phyloP scores from a whole-genome alignment of 2,113 vertebrate species.

The Gnathonemus longibarbis region DNA sequence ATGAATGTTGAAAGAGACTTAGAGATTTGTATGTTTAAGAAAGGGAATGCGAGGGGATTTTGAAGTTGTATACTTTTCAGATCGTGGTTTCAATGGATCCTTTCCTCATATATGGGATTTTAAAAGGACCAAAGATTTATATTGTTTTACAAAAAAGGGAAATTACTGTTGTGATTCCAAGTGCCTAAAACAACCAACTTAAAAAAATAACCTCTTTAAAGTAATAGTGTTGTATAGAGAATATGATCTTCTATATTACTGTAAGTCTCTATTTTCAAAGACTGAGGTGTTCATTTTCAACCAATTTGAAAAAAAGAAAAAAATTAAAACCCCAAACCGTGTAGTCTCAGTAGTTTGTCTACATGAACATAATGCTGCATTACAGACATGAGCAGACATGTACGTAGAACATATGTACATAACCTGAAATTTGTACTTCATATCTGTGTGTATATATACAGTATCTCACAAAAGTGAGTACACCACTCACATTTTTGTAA shows the following conservation, averaged over 20 bases:
- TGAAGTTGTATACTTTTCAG: slow-evolving; percentile 47
- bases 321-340: slow-evolving; percentile 31
- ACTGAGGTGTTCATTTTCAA: slow-evolving; percentile 56
- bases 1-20: slow-evolving; percentile 26
- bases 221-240: slow-evolving; percentile 44
- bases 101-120: slow-evolving; percentile 42
- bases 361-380: not conserved
- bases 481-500: no score
- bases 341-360: slow-evolving; percentile 16
- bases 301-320: slow-evolving; percentile 55
- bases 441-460: no score
- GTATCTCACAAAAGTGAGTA: no score
- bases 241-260: slow-evolving; percentile 49
- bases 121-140: slow-evolving; percentile 64
- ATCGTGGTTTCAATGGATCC: slow-evolving; percentile 45
- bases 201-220: slow-evolving; percentile 46
- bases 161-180: slow-evolving; percentile 54
- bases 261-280: slow-evolving; percentile 54
- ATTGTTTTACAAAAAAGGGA: slow-evolving; percentile 54
- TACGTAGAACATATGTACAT: not conserved
- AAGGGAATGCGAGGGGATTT: slow-evolving; percentile 22
- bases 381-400: not conserved
- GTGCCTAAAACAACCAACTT: slow-evolving; percentile 62
- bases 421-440: not conserved
- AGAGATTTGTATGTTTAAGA: slow-evolving; percentile 36